phyloP scores from a whole-genome alignment of 2,888 invertebrate genomes.

The Euspilapteryx auroguttella region DNA sequence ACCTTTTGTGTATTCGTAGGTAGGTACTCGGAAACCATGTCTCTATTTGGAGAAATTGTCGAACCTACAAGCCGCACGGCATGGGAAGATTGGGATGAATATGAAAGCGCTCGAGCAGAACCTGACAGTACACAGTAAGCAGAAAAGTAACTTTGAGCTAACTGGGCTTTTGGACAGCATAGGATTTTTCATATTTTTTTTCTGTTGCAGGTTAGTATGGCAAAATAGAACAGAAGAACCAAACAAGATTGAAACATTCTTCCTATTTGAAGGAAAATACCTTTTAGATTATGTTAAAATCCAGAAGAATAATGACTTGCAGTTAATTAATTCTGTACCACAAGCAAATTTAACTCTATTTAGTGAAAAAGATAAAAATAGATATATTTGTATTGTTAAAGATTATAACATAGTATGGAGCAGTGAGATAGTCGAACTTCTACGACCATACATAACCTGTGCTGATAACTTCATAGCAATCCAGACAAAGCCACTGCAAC shows the following conservation, averaged over 20 bases:
- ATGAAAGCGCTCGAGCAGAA: no score
- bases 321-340: slow-evolving; percentile 22
- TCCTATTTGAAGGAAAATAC: slow-evolving; percentile 41
- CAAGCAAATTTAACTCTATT: slow-evolving; percentile 28
- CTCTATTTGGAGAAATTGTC: slow-evolving; percentile 37
- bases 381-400: slow-evolving; percentile 29
- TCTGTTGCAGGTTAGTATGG: slow-evolving; percentile 33
- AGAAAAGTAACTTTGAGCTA: no score
- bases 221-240: slow-evolving; percentile 14
- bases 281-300: slow-evolving; percentile 24
- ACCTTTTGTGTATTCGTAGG: no score
- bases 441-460: slow-evolving; percentile 21
- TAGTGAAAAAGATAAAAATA: slow-evolving; percentile 16
- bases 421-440: slow-evolving; percentile 33
- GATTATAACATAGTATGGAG: slow-evolving; percentile 34
- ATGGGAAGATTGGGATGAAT: slow-evolving; percentile 53
- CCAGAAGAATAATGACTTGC: slow-evolving; percentile 15
- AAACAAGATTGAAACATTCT: slow-evolving; percentile 20
- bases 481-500: slow-evolving; percentile 33
- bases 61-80: slow-evolving; percentile 36
- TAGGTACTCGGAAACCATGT: no score
- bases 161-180: no score
- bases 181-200: not conserved
- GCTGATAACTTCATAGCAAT: slow-evolving; percentile 28
- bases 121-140: no score